phyloP scores from a whole-genome alignment of 2,888 invertebrate genomes.

The Priapulus caudatus region DNA sequence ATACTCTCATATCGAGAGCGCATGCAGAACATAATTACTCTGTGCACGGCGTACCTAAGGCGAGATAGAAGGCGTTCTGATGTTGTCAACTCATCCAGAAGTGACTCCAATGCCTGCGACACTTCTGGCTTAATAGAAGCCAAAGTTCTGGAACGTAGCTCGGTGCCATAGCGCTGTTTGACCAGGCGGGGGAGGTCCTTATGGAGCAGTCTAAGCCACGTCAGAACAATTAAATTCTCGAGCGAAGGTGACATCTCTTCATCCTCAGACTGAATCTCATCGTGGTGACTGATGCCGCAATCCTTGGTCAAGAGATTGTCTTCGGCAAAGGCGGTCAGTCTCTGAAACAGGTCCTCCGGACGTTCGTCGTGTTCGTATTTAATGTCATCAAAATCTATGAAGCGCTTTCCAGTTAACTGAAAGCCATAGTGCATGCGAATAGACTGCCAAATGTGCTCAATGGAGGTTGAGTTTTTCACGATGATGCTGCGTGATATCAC shows the following conservation, averaged over 20 bases:
- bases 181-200: constrained; percentile 25
- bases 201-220: constrained; percentile 18
- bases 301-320: constrained; percentile 17
- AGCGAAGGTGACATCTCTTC: constrained; percentile 18
- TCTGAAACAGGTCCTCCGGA: constrained; percentile 19
- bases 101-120: neutral
- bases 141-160: neutral
- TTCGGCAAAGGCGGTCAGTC: constrained; percentile 18
- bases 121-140: neutral
- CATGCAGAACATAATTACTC: no score
- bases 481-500: constrained; percentile 11
- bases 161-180: neutral
- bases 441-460: constrained; percentile 12
- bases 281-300: constrained; percentile 14
- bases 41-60: no score
- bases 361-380: constrained; percentile 15
- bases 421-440: constrained; percentile 23
- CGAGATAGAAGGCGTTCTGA: no score
- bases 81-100: neutral
- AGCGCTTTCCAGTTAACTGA: constrained; percentile 22
- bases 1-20: no score
- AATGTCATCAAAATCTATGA: constrained; percentile 19
- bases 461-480: constrained; percentile 8
- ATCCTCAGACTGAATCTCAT: constrained; percentile 8
- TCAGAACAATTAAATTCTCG: constrained; percentile 20